Evolutionary conservation across 2,888 invertebrate genomes (phyloP), one percentile per base, ranked within the genome.

Genomic region (Cetonia aurata): DNA sequence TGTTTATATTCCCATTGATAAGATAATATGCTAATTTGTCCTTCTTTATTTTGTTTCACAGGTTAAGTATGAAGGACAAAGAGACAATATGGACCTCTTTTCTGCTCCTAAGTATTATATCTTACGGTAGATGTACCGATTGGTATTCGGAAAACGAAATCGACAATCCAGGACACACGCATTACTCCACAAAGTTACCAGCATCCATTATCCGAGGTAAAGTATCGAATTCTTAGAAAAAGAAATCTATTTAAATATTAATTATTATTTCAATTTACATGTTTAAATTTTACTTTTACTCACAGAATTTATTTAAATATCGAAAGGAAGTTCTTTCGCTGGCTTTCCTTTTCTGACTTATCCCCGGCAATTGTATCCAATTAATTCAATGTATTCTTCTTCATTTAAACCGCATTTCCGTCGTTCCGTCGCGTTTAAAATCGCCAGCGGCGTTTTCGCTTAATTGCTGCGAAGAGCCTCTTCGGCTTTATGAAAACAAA

Each of bases 121-220:
- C 74, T 68, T 67, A 72, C 31, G 77, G 77, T 15, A 72, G 75
- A 66, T 65, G 69, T 33, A 73, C 79, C 74, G 75, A 77, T 15
- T 76, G 70, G 72, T 71, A 37, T 42, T 46, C 75, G 42, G 81
- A 81, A 73, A 83, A 83, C 74, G 82, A 82, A 77, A 74, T 83
- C 13, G 79, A 79, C 69, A 76, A 75, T 53, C 72, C 74, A 56
- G 77, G 76, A 50, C 77, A 74, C 31, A 77, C 77, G 69, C 78
- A 78, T 53, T 76, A 79, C 10, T 79, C 80, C 73, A 78, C 80
- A 3, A 83, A 83, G 76, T 80, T 82, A 53, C 83, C 83, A 13
- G 83, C 83, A 12, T 81, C 81, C 59, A 77, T 77, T 57, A 76
- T 83, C 67, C 78, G 77, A 62, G 79, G 83, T 83, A 79, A 80